Conservation (phyloP, 2,797 vertebrate genomes). For the Onychomys arenicola region DNA sequence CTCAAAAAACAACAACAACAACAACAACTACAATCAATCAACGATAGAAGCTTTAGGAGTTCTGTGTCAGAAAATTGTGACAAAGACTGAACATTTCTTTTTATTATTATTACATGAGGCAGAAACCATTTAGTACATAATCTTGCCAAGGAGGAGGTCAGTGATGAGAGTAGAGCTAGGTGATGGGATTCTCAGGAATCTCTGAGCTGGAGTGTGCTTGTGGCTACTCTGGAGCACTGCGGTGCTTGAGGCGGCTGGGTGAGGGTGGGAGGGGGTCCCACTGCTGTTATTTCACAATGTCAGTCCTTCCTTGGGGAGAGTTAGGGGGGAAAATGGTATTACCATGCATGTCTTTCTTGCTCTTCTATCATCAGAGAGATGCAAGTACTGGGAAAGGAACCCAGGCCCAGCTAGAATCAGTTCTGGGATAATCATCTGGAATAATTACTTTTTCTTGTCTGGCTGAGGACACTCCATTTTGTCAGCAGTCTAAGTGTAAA, state of each 20-base stretch:
- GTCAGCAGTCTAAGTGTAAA: conserved; percentile 12
- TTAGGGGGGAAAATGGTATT: not conserved
- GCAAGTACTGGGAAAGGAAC: not conserved
- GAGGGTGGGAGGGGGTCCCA: not conserved
- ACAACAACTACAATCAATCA: not conserved
- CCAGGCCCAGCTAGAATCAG: not conserved
- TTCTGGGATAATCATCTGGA: conserved; percentile 8
- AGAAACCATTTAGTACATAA: not conserved
- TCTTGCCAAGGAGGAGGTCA: not conserved
- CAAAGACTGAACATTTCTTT: not conserved
- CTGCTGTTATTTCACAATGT: not conserved
- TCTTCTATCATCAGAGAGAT: not conserved
- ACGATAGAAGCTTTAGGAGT: not conserved
- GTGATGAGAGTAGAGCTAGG: not conserved
- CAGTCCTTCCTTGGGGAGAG: not conserved
- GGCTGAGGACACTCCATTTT: not conserved
- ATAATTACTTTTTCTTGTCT: conserved; percentile 42
- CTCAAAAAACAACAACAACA: too few relatives aligned
- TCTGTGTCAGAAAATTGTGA: not conserved
- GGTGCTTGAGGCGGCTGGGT: not conserved
- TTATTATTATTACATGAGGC: not conserved
- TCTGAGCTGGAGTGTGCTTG: not conserved
- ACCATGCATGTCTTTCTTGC: not conserved
- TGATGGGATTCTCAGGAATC: not conserved
- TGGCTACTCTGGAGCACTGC: not conserved